Evolutionary conservation across 2,888 invertebrate genomes (phyloP).

Genomic region (Cantharis flavilabris): DNA sequence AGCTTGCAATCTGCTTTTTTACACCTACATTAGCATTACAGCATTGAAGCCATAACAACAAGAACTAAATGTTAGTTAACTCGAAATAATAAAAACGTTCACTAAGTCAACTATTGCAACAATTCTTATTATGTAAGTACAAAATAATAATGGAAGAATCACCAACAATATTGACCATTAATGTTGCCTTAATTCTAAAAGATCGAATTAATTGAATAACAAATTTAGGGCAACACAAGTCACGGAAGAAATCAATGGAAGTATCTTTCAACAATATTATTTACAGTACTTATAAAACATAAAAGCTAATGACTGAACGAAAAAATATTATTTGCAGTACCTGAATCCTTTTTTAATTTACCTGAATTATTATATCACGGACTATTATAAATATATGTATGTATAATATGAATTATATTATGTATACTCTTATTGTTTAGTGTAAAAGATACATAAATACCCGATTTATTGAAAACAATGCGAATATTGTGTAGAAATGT

Average conservation of each 20-base stretch:
- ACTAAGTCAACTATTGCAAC: conserved; percentile 24
- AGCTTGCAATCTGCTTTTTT: conserved; percentile 34
- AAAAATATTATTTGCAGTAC: conserved; percentile 23
- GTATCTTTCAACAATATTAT: conserved; percentile 33
- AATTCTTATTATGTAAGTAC: conserved; percentile 20
- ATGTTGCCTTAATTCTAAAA: conserved; percentile 14
- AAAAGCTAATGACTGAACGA: conserved; percentile 28
- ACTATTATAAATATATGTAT: neutral
- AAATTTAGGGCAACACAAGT: conserved; percentile 31
- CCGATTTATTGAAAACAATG: neutral
- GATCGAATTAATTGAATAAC: neutral
- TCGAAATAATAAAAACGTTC: conserved; percentile 6
- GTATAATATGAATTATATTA: neutral
- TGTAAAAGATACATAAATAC: neutral
- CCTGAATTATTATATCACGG: neutral
- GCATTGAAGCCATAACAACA: conserved; percentile 44
- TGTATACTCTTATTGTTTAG: neutral
- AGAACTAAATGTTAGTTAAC: conserved; percentile 4
- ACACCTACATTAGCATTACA: conserved; percentile 38
- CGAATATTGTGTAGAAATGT: conserved; percentile 6
- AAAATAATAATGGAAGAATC: conserved; percentile 43
- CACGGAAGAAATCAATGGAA: conserved; percentile 44
- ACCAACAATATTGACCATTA: conserved; percentile 29
- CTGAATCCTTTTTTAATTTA: neutral
- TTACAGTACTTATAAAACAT: conserved; percentile 35